phyloP scores from a whole-genome alignment of 1,140 invertebrate species.

The Oscheius sp. region DNA sequence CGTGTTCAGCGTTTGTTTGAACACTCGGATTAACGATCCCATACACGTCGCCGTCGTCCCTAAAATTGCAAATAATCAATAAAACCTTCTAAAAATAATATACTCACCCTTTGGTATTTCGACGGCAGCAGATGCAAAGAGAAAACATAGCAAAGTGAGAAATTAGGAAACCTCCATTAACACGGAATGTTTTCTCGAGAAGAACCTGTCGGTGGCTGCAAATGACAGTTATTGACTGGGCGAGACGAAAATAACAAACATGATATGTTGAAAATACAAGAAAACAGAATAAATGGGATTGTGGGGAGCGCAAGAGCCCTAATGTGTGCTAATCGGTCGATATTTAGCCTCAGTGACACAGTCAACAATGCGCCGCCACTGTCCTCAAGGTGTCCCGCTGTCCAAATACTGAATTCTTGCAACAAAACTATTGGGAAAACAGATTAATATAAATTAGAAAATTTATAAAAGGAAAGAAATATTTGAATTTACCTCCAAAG shows the following conservation, averaged over 20 bases:
- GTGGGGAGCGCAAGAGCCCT: not conserved
- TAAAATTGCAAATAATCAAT: not conserved
- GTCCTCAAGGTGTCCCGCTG: constrained; percentile 5
- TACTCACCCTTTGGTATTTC: not conserved
- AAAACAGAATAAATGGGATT: not conserved
- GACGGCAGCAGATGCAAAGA: not conserved
- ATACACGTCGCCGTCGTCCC: not conserved
- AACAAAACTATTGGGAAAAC: no score
- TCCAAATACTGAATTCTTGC: no score
- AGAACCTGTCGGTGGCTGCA: no score
- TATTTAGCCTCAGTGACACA: not conserved
- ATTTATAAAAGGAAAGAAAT: no score
- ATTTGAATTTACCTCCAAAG: no score
- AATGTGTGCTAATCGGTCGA: not conserved
- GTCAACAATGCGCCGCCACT: not conserved
- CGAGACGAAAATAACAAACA: no score
- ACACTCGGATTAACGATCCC: not conserved
- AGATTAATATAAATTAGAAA: no score
- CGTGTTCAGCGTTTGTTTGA: not conserved
- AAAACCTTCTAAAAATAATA: not conserved
- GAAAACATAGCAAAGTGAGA: not conserved
- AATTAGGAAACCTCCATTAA: not conserved
- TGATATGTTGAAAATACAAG: no score
- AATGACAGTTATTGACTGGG: no score
- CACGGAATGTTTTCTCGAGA: not conserved